Evolutionary conservation across 2,113 vertebrate species (phyloP).

Genomic region (Halcyon senegalensis): DNA sequence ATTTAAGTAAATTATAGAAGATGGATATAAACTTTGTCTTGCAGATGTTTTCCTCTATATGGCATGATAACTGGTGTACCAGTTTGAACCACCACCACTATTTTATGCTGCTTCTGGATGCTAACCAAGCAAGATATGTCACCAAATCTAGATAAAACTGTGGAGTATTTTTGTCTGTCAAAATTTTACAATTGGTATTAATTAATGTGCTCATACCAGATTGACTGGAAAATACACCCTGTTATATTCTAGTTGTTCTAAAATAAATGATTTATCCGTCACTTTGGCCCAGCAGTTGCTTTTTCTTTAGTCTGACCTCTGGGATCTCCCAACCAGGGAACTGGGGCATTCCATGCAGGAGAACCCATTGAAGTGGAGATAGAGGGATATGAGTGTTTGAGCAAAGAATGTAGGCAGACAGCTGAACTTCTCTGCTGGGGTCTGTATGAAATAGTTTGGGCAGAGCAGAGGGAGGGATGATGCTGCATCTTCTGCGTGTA

Average conservation of each 20-base stretch:
- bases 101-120: neutral
- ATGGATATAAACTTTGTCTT: neutral
- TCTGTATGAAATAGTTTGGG: neutral
- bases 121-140: neutral
- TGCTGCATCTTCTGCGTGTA: neutral
- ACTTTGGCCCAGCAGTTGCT: neutral
- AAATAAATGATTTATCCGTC: neutral
- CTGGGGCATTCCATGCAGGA: neutral
- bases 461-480: neutral
- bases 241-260: neutral
- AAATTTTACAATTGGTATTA: neutral
- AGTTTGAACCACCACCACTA: neutral
- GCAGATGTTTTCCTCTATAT: neutral
- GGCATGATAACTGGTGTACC: neutral
- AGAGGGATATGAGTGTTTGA: neutral
- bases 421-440: neutral
- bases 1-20: neutral
- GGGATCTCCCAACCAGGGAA: neutral
- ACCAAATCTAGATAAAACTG: neutral
- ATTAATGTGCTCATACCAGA: neutral
- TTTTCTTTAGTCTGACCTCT: neutral
- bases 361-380: neutral
- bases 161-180: neutral
- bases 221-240: neutral
- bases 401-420: rapidly evolving